phyloP scores from a whole-genome alignment of 1,140 invertebrate species.

The Aphaenogaster rudis region DNA sequence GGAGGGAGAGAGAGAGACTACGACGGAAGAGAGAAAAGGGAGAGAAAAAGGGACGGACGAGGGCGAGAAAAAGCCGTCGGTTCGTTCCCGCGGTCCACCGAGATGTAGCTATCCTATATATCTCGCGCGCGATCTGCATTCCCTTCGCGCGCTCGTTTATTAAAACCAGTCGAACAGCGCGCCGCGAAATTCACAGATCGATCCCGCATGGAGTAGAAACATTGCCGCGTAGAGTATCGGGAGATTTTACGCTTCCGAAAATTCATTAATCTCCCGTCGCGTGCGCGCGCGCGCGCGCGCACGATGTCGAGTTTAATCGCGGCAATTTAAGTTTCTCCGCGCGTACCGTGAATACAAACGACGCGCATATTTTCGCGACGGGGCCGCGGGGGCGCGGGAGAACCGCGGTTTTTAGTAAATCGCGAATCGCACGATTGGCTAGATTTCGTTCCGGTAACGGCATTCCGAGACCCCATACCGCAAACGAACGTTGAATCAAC shows the following conservation, averaged over 20 bases:
- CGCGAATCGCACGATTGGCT: neutral
- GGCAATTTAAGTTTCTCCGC: conserved; percentile 60
- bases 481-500: too few species aligned
- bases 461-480: neutral
- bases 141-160: conserved; percentile 62
- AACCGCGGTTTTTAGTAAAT: conserved; percentile 14
- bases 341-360: conserved; percentile 61
- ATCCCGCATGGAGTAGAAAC: conserved; percentile 46
- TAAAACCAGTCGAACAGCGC: conserved; percentile 54
- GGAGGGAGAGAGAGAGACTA: conserved; percentile 5
- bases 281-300: conserved; percentile 18
- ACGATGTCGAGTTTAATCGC: conserved; percentile 57
- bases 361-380: conserved; percentile 43
- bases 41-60: conserved; percentile 64
- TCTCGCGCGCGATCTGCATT: conserved; percentile 49
- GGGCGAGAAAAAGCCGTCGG: conserved; percentile 49
- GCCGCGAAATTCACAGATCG: conserved; percentile 44
- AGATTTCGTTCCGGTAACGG: neutral
- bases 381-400: neutral
- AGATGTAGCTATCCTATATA: conserved; percentile 46
- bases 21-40: conserved; percentile 26
- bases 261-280: conserved; percentile 60
- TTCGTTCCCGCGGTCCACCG: conserved; percentile 53
- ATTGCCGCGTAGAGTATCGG: conserved; percentile 54
- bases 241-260: conserved; percentile 62